Evolutionary conservation across 2,113 vertebrate genomes (phyloP).

Genomic region (Prinia subflava): DNA sequence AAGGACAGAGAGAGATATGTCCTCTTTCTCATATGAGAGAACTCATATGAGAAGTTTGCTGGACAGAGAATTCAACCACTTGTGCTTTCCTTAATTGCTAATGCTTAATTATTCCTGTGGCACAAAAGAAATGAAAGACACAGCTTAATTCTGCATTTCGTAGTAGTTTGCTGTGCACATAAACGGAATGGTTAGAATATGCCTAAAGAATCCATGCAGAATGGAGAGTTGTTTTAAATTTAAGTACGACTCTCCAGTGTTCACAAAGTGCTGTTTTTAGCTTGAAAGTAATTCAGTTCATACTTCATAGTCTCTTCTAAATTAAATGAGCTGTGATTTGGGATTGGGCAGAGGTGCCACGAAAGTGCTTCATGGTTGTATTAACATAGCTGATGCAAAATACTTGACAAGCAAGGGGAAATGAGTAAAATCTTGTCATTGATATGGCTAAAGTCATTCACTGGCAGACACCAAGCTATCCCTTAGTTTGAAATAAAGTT

Average conservation of each 20-base stretch:
- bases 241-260: background rate
- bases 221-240: background rate
- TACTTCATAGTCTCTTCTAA: background rate
- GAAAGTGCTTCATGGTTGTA: background rate
- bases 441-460: background rate
- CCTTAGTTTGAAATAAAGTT: background rate
- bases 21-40: too few species aligned
- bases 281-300: background rate
- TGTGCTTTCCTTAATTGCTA: background rate
- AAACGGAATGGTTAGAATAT: background rate
- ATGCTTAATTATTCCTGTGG: background rate
- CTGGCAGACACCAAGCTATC: background rate
- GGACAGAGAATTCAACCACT: background rate
- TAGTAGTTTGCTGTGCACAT: background rate
- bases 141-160: background rate
- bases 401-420: background rate
- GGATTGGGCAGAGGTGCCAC: background rate
- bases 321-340: background rate
- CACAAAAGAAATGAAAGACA: background rate
- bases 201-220: background rate
- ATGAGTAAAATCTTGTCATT: background rate
- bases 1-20: background rate
- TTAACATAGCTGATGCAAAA: background rate
- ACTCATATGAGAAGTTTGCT: background rate
- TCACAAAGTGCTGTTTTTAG: background rate